phyloP scores from a whole-genome alignment of 2,113 vertebrate species.

The Etheostoma cragini region DNA sequence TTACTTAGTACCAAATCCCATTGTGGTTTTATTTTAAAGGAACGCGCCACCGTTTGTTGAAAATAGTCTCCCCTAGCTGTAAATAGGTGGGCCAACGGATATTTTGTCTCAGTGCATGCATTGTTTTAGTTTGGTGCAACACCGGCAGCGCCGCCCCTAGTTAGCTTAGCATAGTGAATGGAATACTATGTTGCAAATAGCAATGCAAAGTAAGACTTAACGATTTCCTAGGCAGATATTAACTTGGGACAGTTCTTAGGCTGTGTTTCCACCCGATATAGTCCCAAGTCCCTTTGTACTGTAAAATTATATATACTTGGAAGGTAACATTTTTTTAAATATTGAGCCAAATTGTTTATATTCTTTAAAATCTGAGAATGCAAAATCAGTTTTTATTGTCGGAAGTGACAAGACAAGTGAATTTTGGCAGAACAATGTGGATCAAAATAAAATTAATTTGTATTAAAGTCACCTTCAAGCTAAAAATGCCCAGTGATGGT shows the following conservation, averaged over 20 bases:
- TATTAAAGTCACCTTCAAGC: background rate
- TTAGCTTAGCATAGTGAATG: too few species aligned
- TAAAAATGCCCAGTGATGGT: background rate
- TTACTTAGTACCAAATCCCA: background rate
- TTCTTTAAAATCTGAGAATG: background rate
- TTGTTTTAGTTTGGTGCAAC: too few species aligned
- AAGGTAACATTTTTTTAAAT: background rate
- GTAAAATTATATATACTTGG: background rate
- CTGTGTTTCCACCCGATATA: too few species aligned
- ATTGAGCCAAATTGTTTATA: background rate
- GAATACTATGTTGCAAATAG: too few species aligned
- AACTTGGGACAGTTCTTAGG: too few species aligned
- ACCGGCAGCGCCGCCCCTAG: too few species aligned
- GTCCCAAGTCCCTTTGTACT: background rate
- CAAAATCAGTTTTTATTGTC: background rate
- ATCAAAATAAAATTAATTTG: background rate
- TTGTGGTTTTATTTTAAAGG: background rate
- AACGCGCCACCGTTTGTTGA: too few species aligned
- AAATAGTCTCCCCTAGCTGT: too few species aligned
- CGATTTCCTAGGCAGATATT: too few species aligned
- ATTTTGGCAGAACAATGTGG: background rate
- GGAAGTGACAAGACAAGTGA: background rate
- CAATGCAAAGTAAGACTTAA: too few species aligned
- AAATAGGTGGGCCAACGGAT: too few species aligned
- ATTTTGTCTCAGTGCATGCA: too few species aligned